Conservation (phyloP, 2,113 vertebrate genomes). For the Emydocephalus ijimae region DNA sequence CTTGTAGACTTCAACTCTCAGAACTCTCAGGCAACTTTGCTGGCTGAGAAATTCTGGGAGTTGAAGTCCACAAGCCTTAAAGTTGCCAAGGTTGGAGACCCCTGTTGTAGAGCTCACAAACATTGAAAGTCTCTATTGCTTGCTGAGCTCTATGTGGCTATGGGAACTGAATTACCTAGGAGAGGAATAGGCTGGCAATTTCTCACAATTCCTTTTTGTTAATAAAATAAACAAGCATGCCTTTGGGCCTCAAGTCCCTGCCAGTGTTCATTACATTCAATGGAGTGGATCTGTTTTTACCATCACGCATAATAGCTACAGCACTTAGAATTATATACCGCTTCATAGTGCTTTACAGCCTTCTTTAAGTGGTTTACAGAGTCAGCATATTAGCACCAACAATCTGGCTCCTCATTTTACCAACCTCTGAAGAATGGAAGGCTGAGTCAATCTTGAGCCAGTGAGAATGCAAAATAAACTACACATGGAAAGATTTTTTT, state of each 20-base stretch:
- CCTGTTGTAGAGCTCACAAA: background rate
- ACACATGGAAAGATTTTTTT: background rate
- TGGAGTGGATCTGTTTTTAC: background rate
- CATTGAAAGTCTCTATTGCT: background rate
- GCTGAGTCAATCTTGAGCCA: background rate
- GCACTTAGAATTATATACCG: background rate
- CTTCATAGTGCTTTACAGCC: background rate
- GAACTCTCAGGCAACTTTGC: too few relatives aligned
- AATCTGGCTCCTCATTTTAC: background rate
- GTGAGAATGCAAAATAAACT: background rate
- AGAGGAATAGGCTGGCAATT: conserved; percentile 9
- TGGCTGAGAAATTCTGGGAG: too few relatives aligned
- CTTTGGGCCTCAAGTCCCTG: conserved; percentile 27
- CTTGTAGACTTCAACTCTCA: too few relatives aligned
- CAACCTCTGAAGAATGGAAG: background rate
- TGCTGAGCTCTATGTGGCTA: conserved; percentile 8
- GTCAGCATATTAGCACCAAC: background rate
- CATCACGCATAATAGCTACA: background rate
- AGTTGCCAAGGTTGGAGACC: too few relatives aligned
- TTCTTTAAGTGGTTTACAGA: background rate
- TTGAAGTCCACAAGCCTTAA: too few relatives aligned
- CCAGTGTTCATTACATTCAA: conserved; percentile 38
- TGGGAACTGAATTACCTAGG: background rate
- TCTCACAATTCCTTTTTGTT: conserved; percentile 37
- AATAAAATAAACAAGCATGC: conserved; percentile 47